Evolutionary conservation across 2,888 invertebrate species (phyloP).

Genomic region (Eristalinus aeneus): DNA sequence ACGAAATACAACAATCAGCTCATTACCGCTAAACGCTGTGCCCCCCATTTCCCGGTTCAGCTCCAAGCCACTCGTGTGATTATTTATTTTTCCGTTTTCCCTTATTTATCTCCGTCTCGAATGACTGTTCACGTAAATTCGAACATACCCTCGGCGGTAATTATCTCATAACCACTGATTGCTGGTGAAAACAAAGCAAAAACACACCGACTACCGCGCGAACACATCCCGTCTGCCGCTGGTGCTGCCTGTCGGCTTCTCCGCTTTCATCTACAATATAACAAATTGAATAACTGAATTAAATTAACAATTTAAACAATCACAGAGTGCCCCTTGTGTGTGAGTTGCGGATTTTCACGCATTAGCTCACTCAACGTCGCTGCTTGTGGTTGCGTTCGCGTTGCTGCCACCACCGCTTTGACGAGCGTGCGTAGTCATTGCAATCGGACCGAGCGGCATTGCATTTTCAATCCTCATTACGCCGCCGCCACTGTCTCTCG

Average conservation of each 20-base stretch:
- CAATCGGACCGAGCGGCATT: constrained; percentile 40
- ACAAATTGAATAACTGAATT: constrained; percentile 65
- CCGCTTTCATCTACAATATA: constrained; percentile 49
- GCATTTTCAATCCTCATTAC: constrained; percentile 54
- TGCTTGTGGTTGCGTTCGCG: neutral
- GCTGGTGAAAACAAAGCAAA: neutral
- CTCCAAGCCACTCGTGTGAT: constrained; percentile 3
- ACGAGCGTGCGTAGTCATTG: constrained; percentile 26
- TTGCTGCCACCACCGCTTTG: constrained; percentile 4
- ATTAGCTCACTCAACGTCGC: constrained; percentile 9
- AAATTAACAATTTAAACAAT: constrained; percentile 61
- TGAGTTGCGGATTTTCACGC: constrained; percentile 48
- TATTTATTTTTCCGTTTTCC: neutral
- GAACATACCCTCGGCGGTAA: constrained; percentile 40
- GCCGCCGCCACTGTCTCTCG: neutral
- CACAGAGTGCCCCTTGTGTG: constrained; percentile 26
- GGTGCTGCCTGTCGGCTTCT: constrained; percentile 26
- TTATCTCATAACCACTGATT: constrained; percentile 56
- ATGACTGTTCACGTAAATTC: constrained; percentile 41
- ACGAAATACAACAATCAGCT: neutral
- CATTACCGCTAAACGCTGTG: neutral
- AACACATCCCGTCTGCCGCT: neutral
- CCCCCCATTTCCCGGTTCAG: neutral
- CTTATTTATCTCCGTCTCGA: constrained; percentile 10
- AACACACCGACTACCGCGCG: constrained; percentile 1